A percentile compares a stretch with the other conserved stretches of the same genome.
phyloP scores from a whole-genome alignment of 1,140 invertebrate species.

The Acromyrmex charruanus region DNA sequence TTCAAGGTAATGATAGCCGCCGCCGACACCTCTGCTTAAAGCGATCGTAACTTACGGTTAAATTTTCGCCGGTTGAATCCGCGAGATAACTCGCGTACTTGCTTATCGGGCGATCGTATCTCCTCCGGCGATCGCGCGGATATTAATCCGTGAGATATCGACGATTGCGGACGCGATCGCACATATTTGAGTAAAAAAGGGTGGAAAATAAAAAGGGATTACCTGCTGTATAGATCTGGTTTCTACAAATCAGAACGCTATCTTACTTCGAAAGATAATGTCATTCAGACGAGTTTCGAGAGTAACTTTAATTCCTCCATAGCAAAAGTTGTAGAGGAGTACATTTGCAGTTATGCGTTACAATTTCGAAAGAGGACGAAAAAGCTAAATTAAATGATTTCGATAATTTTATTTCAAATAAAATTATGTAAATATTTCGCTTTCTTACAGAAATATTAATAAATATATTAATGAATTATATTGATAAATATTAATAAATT shows the following conservation, averaged over 20 bases:
- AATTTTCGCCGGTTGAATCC: slow-evolving; percentile 46
- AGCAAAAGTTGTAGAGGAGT: background rate
- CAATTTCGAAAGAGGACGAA: background rate
- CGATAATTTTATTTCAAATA: no score
- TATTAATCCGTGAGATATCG: slow-evolving; percentile 70
- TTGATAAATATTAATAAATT: no score
- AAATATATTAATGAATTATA: no score
- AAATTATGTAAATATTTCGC: background rate
- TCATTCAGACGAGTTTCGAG: slow-evolving; percentile 4
- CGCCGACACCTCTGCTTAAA: slow-evolving; percentile 23
- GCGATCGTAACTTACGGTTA: slow-evolving; percentile 11
- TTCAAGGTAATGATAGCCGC: slow-evolving; percentile 29
- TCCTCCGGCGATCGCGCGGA: slow-evolving; percentile 4
- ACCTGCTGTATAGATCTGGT: background rate
- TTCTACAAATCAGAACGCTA: background rate
- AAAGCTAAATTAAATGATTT: slow-evolving; percentile 10
- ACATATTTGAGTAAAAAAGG: background rate
- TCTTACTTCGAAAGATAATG: slow-evolving; percentile 5
- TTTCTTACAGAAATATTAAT: background rate
- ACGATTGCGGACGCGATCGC: slow-evolving; percentile 20
- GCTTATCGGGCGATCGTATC: slow-evolving; percentile 15
- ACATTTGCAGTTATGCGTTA: background rate
- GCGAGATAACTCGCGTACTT: slow-evolving; percentile 29
- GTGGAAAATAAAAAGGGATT: background rate
- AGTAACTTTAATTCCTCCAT: background rate